Conservation (phyloP, 2,797 vertebrate genomes). For the Todus mexicanus region DNA sequence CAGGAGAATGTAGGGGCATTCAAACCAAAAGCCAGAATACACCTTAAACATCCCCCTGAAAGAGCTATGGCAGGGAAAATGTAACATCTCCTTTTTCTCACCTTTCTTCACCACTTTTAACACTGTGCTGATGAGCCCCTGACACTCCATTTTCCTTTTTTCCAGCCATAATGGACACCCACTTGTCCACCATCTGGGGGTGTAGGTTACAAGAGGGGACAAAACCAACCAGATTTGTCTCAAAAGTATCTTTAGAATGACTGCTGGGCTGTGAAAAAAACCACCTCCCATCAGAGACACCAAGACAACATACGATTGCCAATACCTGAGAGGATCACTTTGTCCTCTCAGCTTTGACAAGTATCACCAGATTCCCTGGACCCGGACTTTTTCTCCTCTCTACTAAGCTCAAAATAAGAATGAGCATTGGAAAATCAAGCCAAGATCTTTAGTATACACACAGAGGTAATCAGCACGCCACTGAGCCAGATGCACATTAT, state of each 20-base stretch:
- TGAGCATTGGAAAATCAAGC: background rate
- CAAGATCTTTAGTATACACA: background rate
- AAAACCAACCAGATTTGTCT: background rate
- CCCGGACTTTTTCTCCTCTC: background rate
- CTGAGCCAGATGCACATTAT: conserved; percentile 29
- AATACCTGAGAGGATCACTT: background rate
- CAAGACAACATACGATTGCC: background rate
- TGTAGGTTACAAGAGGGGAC: background rate
- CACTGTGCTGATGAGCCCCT: background rate
- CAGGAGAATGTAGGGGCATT: background rate
- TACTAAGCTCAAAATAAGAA: background rate
- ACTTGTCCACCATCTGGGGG: background rate
- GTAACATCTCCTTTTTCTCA: background rate
- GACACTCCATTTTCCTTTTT: background rate
- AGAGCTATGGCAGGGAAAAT: background rate
- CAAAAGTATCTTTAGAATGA: background rate
- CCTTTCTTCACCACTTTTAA: background rate
- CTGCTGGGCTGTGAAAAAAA: background rate
- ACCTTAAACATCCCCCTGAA: background rate
- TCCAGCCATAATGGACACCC: background rate
- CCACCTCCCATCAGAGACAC: background rate
- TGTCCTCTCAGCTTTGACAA: background rate
- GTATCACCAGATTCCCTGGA: background rate
- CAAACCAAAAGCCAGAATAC: background rate
- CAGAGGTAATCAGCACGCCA: background rate